Conservation (phyloP, 2,888 invertebrate genomes). For the Drosophila niveifrons region DNA sequence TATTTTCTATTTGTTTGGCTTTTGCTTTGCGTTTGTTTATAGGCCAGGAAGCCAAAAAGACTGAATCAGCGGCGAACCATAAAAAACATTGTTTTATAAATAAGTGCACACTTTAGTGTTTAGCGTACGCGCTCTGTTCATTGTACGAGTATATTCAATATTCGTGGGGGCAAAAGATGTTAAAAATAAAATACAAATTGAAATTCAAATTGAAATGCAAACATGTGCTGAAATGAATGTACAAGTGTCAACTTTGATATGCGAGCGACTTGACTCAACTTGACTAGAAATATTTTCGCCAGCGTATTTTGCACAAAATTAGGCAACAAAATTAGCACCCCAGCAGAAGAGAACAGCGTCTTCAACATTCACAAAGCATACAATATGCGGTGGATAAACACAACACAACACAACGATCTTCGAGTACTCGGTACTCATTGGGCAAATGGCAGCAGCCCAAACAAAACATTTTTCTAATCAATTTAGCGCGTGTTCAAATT, state of each 20-base stretch:
- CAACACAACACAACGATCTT: conserved; percentile 40
- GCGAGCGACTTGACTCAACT: conserved; percentile 72
- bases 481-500: conserved; percentile 67
- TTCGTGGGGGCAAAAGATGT: conserved; percentile 11
- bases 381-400: conserved; percentile 36
- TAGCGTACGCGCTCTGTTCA: conserved; percentile 29
- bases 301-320: conserved; percentile 45
- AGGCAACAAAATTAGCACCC: conserved; percentile 49
- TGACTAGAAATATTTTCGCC: conserved; percentile 68
- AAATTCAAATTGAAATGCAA: conserved; percentile 72
- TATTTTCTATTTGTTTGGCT: conserved; percentile 28
- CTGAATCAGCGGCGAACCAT: conserved; percentile 48
- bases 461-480: conserved; percentile 68
- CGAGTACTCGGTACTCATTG: conserved; percentile 9
- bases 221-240: conserved; percentile 73
- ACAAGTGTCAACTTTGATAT: conserved; percentile 77
- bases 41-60: conserved; percentile 56
- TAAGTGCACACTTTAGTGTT: conserved; percentile 50
- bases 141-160: conserved; percentile 26
- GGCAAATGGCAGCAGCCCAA: conserved; percentile 57
- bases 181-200: conserved; percentile 57
- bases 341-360: conserved; percentile 3
- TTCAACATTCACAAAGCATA: not conserved
- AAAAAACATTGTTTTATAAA: conserved; percentile 73
- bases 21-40: conserved; percentile 62